Evolutionary conservation across 2,797 vertebrate species (phyloP).

Genomic region (Clarias platycephalus): DNA sequence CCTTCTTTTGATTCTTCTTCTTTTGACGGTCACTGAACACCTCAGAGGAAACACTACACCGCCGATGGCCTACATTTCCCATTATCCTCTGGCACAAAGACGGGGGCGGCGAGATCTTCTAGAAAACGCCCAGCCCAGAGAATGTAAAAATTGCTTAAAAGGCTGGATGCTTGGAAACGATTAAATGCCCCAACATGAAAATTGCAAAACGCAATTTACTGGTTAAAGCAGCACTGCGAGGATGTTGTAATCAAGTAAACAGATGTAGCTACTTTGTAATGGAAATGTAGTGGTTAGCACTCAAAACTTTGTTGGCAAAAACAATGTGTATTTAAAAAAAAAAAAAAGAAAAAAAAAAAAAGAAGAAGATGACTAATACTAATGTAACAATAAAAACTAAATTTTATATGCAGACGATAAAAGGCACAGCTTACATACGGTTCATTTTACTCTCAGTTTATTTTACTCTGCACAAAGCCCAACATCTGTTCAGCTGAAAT

Average conservation of each 20-base stretch:
- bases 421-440: neutral
- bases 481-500: neutral
- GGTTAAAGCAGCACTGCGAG: neutral
- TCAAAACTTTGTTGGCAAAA: neutral
- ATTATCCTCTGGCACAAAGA: slow-evolving; percentile 53
- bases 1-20: slow-evolving; percentile 19
- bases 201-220: neutral
- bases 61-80: slow-evolving; percentile 65
- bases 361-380: neutral
- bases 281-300: neutral
- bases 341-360: neutral
- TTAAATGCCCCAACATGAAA: slow-evolving; percentile 24
- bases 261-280: neutral
- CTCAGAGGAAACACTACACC: slow-evolving; percentile 73
- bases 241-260: neutral
- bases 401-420: neutral
- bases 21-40: slow-evolving; percentile 64
- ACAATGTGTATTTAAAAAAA: neutral
- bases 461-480: neutral
- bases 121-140: neutral
- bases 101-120: neutral
- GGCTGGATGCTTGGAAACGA: neutral
- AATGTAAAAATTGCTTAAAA: neutral
- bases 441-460: too few species aligned
- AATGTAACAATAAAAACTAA: neutral